Base-by-base conservation (phyloP, 2,888 invertebrate species). In the Troides aeacus region DNA sequence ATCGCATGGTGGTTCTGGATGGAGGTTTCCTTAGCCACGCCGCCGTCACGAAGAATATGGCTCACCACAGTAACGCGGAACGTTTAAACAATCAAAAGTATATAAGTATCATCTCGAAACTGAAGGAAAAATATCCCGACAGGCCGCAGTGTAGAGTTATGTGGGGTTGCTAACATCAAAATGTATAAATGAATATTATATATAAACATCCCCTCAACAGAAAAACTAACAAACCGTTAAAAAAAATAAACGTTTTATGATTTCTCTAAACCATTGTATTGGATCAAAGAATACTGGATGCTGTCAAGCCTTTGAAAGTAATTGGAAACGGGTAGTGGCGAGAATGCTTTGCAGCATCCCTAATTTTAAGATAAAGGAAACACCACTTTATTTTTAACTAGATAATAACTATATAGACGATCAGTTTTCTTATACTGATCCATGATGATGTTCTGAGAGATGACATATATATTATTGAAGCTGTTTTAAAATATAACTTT, bases 1-100 rank as follows among this genome's bases (percentile, higher is more conserved):
- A 96, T 83, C 93, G 94, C 63, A 93, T 96, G 84, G 94, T 96
- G 71, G 94, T 96, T 6, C 85, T 96, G 64, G 96, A 96, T 76
- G 95, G 95, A 36, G 96, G 94, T 0, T 96, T 96, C 81, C 93
- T 96, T 61, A 95, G 96, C 42, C 96, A 96, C 81, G 93, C 94
- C 0, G 89, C 90, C 0, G 89, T 87, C 81, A 80, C 90, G 64
- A 88, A 92, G 71, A 82, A 90, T 64, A 79, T 75, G 57, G 71
- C 72, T 0, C 80, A 80, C 1, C 77, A 83, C 73, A 76, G 75
- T 2, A 74, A 82, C 18, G 89, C 90, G 0, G 82, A 85, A 66
- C 73, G 78, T 12, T 75, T 83, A 15, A 94, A 94, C 81, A 71
- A 71, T 30, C 84, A 88, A 73, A 86, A 90, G 64, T 94, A 94